Evolutionary conservation across 2,888 invertebrate species (phyloP).

Genomic region (Sphinx pinastri): DNA sequence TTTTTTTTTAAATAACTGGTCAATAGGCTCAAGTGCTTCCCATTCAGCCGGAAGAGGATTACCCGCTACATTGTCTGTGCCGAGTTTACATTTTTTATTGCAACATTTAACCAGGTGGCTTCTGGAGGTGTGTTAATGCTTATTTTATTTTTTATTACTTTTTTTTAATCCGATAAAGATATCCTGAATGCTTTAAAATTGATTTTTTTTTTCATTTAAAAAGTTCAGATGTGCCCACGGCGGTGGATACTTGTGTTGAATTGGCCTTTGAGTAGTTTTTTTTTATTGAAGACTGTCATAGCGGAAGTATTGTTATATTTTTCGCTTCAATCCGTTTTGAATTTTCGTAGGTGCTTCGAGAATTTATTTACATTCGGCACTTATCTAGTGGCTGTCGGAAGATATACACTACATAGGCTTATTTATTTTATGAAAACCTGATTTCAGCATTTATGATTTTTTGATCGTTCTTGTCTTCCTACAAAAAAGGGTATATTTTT

Average conservation of each 20-base stretch:
- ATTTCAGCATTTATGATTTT: no score
- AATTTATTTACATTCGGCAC: no score
- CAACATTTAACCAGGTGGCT: slow-evolving; percentile 69
- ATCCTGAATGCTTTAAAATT: slow-evolving; percentile 43
- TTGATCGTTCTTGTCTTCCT: no score
- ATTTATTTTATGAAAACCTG: no score
- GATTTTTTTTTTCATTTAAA: slow-evolving; percentile 31
- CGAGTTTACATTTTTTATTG: slow-evolving; percentile 54
- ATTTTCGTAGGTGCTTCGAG: no score
- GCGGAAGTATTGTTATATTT: neutral
- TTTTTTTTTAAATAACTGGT: slow-evolving; percentile 77
- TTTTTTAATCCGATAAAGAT: slow-evolving; percentile 68
- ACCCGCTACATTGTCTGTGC: slow-evolving; percentile 73
- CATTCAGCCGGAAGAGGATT: slow-evolving; percentile 75
- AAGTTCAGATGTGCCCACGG: slow-evolving; percentile 10
- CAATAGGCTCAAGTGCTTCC: slow-evolving; percentile 81
- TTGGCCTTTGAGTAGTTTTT: neutral
- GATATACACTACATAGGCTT: no score
- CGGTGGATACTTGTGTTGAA: neutral
- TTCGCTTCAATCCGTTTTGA: neutral
- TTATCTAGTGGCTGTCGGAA: no score
- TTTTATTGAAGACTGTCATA: neutral
- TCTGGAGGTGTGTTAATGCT: slow-evolving; percentile 73
- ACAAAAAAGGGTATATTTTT: no score
- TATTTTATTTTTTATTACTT: slow-evolving; percentile 60